These are phyloP conservation scores for Cataglyphis albicans DNA, from an alignment of 2,888 invertebrate species.

Conservation along the genomic window DNA sequence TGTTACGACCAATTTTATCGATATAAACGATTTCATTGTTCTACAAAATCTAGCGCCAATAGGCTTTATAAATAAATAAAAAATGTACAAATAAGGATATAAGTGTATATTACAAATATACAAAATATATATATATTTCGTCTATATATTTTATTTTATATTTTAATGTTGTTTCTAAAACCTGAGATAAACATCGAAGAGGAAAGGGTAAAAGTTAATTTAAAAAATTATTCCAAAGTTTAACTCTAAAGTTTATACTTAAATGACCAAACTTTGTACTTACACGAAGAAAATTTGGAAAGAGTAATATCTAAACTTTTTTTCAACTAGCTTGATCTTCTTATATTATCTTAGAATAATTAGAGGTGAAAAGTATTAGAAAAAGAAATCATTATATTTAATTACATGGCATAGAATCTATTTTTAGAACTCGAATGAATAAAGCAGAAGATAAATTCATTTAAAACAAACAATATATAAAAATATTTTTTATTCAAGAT, in stretches of 20 bases:
- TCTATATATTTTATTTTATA: neutral
- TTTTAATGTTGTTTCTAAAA: conserved; percentile 1
- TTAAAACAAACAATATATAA: neutral
- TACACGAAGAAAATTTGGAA: neutral
- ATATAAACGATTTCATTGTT: conserved; percentile 9
- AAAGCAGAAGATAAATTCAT: neutral
- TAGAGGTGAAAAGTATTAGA: neutral
- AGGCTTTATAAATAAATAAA: neutral
- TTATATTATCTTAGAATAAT: neutral
- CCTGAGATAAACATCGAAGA: neutral
- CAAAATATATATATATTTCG: neutral
- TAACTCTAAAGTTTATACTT: neutral
- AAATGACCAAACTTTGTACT: neutral
- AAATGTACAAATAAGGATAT: neutral
- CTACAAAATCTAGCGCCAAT: neutral
- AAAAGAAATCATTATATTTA: neutral
- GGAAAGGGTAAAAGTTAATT: neutral
- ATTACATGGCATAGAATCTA: neutral
- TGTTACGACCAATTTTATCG: neutral
- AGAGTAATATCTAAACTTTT: neutral
- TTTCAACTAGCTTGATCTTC: conserved; percentile 3
- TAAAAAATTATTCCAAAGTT: conserved; percentile 6
- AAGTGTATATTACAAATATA: neutral
- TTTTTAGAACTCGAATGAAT: neutral
- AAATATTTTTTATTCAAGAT: neutral